Conservation (phyloP, 2,113 vertebrate species). For the Acinonyx jubatus region DNA sequence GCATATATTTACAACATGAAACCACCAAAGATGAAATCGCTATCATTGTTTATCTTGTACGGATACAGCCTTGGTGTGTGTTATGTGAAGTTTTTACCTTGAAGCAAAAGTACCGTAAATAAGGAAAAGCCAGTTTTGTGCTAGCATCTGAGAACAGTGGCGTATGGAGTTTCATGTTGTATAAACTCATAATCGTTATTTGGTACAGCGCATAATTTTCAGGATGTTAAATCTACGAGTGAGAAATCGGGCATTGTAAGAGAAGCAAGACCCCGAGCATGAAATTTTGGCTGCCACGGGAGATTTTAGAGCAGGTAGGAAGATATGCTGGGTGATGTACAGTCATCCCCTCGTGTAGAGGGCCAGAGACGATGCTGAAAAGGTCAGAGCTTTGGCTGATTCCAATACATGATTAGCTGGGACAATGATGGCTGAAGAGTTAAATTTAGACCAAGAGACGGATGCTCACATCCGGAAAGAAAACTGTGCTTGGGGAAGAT, state of each 20-base stretch:
- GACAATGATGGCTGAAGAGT: slow-evolving; percentile 43
- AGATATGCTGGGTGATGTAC: background rate
- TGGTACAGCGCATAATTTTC: background rate
- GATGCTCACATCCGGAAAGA: background rate
- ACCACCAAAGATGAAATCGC: background rate
- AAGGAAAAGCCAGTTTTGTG: background rate
- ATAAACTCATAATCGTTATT: background rate
- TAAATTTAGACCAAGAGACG: slow-evolving; percentile 10
- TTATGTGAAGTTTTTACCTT: no score
- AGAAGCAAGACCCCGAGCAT: background rate
- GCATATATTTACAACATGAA: fast-evolving
- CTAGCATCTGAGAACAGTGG: background rate
- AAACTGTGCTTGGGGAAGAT: background rate
- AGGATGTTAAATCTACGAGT: background rate
- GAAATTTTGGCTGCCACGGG: background rate
- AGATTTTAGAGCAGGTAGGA: background rate
- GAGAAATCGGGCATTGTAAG: background rate
- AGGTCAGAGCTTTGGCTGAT: slow-evolving; percentile 56
- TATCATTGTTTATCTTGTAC: background rate
- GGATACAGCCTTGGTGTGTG: background rate
- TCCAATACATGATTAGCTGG: background rate
- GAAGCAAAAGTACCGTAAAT: no score
- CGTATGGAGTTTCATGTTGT: background rate
- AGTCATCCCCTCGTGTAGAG: background rate
- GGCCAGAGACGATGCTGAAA: slow-evolving; percentile 44